Conservation (phyloP, 2,113 vertebrate species). For the Erythrolamprus reginae region DNA sequence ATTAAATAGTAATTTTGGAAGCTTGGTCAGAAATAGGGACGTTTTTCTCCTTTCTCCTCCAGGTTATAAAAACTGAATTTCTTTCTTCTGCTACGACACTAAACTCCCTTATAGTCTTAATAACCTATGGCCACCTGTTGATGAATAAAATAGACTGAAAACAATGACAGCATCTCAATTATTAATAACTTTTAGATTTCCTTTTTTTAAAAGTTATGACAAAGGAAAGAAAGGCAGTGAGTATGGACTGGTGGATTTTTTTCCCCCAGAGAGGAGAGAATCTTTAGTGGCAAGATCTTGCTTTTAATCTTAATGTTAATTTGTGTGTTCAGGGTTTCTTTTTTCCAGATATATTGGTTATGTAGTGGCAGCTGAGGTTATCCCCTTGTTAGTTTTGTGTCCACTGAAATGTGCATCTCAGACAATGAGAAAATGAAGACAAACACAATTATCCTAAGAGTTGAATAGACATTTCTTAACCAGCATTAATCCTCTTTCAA, state of each 20-base stretch:
- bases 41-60: slow-evolving; percentile 1
- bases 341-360: slow-evolving; percentile 25
- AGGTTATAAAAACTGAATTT: background rate
- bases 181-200: slow-evolving; percentile 22
- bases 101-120: background rate
- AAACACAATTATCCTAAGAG: background rate
- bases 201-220: slow-evolving; percentile 14
- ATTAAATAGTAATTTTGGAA: background rate
- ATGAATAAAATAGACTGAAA: slow-evolving; percentile 27
- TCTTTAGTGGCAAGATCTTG: slow-evolving; percentile 14
- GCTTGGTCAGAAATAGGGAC: slow-evolving; percentile 2
- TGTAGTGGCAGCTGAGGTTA: slow-evolving; percentile 24
- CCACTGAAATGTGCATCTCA: slow-evolving; percentile 25
- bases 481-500: slow-evolving; percentile 34
- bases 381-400: slow-evolving; percentile 20
- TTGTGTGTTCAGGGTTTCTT: background rate
- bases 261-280: background rate
- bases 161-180: background rate
- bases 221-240: slow-evolving; percentile 10
- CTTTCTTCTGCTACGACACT: background rate
- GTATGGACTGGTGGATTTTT: background rate
- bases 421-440: slow-evolving; percentile 15
- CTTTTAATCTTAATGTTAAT: slow-evolving; percentile 31
- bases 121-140: slow-evolving; percentile 25
- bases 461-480: slow-evolving; percentile 36